phyloP scores from a whole-genome alignment of 2,797 vertebrate species.

The Phrynocephalus guinanensis region DNA sequence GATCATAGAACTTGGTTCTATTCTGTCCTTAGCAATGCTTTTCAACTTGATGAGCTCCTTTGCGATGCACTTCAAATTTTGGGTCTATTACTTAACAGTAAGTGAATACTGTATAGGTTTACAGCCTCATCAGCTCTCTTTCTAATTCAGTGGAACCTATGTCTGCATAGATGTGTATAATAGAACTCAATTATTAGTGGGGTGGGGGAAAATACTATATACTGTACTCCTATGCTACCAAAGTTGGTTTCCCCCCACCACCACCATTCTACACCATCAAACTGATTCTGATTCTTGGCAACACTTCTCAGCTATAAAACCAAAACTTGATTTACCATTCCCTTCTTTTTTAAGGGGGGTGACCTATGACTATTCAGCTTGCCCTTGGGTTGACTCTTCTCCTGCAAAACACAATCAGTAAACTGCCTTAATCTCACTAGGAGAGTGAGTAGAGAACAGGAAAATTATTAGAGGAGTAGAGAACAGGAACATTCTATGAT shows the following conservation, averaged over 20 bases:
- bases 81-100: neutral
- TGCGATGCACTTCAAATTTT: neutral
- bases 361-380: neutral
- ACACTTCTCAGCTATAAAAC: neutral
- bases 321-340: neutral
- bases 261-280: too few species aligned
- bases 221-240: too few species aligned
- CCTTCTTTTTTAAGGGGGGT: neutral
- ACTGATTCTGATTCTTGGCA: neutral
- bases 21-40: neutral
- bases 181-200: neutral
- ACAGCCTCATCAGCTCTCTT: neutral
- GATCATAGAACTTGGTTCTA: neutral
- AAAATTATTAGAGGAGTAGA: neutral
- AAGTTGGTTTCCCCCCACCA: too few species aligned
- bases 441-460: neutral
- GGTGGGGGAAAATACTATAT: neutral
- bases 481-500: neutral
- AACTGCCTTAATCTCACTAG: too few species aligned
- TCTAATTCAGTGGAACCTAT: neutral
- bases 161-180: neutral
- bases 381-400: too few species aligned
- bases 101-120: neutral
- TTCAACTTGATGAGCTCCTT: neutral
- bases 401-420: neutral